A percentile compares a stretch with the other conserved stretches of the same genome.
Evolutionary conservation across 2,113 vertebrate genomes (phyloP).

Genomic region (Phainopepla nitens): DNA sequence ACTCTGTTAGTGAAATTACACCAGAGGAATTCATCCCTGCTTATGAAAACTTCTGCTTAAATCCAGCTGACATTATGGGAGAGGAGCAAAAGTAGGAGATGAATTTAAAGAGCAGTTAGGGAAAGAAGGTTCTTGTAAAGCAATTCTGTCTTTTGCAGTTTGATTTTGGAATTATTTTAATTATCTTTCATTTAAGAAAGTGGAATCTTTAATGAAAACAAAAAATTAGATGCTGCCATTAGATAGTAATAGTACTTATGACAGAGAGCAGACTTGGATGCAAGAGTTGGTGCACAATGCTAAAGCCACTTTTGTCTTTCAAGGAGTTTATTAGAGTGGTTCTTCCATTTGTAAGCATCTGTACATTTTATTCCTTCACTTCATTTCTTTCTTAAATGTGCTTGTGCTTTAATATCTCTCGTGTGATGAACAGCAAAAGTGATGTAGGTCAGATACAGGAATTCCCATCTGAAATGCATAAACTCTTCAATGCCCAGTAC

Average conservation of each 20-base stretch:
- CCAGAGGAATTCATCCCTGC: background rate
- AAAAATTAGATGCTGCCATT: background rate
- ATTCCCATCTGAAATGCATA: background rate
- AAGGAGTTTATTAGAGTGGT: background rate
- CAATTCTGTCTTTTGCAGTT: background rate
- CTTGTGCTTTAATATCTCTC: background rate
- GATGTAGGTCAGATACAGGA: background rate
- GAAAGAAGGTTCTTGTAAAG: background rate
- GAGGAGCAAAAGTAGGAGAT: background rate
- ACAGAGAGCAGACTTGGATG: background rate
- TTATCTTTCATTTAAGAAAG: background rate
- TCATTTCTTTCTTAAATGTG: background rate
- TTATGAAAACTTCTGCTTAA: background rate
- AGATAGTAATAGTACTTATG: background rate
- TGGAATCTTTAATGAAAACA: background rate
- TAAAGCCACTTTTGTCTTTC: background rate
- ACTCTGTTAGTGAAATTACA: background rate
- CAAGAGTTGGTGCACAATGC: background rate
- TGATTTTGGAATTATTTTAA: slow-evolving; percentile 17
- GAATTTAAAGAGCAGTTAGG: background rate
- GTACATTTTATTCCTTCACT: background rate
- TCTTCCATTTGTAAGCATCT: background rate
- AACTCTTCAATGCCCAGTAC: background rate
- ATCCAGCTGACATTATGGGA: background rate
- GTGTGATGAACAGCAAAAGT: background rate